These are phyloP conservation scores for Manis javanica DNA, from an alignment of 2,797 vertebrate genomes.

Conservation along the genomic window DNA sequence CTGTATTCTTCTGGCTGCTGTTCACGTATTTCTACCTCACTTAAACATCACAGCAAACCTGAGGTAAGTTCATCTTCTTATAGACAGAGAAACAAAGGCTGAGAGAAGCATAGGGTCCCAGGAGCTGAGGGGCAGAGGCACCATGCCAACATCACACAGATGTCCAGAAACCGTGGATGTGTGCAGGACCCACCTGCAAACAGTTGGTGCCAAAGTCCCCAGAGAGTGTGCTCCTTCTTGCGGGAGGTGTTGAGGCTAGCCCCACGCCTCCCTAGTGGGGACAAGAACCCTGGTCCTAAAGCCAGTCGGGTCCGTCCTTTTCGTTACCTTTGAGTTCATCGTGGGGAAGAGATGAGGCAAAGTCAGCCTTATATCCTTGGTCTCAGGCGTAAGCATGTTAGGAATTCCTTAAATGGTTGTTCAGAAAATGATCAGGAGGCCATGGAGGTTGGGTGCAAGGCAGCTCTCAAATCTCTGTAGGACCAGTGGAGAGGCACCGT, in stretches of 20 bases:
- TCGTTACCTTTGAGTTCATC: background rate
- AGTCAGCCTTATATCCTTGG: background rate
- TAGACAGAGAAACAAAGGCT: background rate
- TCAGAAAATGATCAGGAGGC: background rate
- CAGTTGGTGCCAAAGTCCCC: background rate
- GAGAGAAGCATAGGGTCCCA: background rate
- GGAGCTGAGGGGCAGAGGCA: background rate
- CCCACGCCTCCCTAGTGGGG: accelerated
- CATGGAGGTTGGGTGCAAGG: background rate
- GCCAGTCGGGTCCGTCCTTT: background rate
- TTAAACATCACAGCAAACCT: background rate
- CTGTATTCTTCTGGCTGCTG: background rate
- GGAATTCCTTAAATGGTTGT: background rate
- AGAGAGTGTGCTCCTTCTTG: background rate
- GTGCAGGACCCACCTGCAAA: background rate
- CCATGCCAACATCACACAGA: background rate
- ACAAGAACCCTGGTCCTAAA: background rate
- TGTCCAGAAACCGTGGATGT: background rate
- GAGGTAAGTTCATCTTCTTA: background rate
- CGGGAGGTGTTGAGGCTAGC: too few relatives aligned
- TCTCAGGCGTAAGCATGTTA: background rate
- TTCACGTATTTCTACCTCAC: background rate
- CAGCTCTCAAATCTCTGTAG: background rate
- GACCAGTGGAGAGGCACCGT: background rate
- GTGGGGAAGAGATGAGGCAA: background rate